Conservation (phyloP, 2,113 vertebrate species). For the Melospiza melodia region DNA sequence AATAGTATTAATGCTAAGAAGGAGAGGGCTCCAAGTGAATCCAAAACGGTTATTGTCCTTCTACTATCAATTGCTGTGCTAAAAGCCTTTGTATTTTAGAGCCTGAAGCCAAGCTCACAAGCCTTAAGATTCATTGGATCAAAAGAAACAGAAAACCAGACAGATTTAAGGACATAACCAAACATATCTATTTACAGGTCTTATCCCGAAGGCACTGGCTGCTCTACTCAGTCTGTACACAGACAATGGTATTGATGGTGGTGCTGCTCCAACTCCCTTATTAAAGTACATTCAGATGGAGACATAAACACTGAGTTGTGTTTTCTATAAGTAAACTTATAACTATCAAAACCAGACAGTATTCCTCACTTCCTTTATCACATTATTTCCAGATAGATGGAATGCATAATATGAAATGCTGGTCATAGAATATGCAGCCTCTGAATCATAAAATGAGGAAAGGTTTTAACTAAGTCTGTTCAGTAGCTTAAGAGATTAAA, state of each 20-base stretch:
- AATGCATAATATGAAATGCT: neutral
- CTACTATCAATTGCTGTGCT: neutral
- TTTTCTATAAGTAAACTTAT: neutral
- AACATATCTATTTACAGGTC: slow-evolving; percentile 44
- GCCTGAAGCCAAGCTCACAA: slow-evolving; percentile 48
- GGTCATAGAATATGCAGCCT: neutral
- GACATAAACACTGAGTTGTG: neutral
- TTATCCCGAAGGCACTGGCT: neutral
- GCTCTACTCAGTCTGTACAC: neutral
- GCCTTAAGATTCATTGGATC: slow-evolving; percentile 41
- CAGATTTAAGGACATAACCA: slow-evolving; percentile 40
- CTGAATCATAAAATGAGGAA: neutral
- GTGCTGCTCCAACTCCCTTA: neutral
- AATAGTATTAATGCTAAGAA: slow-evolving; percentile 6
- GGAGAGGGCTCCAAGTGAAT: neutral
- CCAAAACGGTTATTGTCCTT: slow-evolving; percentile 1
- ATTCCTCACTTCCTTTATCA: neutral
- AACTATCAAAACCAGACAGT: neutral
- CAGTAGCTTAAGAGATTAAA: neutral
- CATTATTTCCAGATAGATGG: neutral
- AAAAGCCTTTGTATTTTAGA: slow-evolving; percentile 39
- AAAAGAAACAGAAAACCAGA: slow-evolving; percentile 60
- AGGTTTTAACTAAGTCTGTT: neutral
- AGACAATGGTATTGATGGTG: neutral
- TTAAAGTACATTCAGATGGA: neutral